phyloP scores from a whole-genome alignment of 2,888 invertebrate genomes.

The Caenorhabditis macrosperma region DNA sequence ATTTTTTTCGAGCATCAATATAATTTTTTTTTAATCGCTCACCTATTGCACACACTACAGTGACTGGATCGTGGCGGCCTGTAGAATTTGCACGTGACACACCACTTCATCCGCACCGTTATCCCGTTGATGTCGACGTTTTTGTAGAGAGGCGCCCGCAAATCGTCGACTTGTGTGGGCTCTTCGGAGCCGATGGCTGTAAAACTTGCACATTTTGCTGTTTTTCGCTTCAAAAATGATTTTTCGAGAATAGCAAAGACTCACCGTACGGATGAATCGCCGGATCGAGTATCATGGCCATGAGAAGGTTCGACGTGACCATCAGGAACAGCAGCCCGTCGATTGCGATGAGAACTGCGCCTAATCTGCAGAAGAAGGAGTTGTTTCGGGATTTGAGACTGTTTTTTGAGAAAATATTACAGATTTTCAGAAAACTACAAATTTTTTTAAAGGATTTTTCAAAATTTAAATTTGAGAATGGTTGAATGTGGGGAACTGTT shows the following conservation, averaged over 20 bases:
- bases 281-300: constrained; percentile 92
- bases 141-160: constrained; percentile 89
- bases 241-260: constrained; percentile 10
- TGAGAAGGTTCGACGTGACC: constrained; percentile 97
- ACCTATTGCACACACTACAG: constrained; percentile 97
- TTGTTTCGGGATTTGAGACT: no score
- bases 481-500: no score
- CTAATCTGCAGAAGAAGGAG: constrained; percentile 56
- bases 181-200: constrained; percentile 96
- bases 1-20: not conserved
- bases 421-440: no score
- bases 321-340: constrained; percentile 96
- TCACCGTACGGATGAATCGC: constrained; percentile 69
- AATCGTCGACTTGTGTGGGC: constrained; percentile 90
- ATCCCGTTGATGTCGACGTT: constrained; percentile 96
- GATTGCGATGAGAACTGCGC: constrained; percentile 85
- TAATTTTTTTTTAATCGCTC: no score
- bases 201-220: no score
- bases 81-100: constrained; percentile 99
- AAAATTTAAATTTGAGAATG: no score
- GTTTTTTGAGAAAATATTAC: no score
- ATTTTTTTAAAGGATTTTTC: no score
- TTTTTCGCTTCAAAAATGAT: no score
- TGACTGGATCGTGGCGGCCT: constrained; percentile 98
- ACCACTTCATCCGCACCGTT: constrained; percentile 92